A percentile compares a stretch with the other conserved stretches of the same genome.
Evolutionary conservation across 2,113 vertebrate species (phyloP).

Genomic region (Calypte anna): DNA sequence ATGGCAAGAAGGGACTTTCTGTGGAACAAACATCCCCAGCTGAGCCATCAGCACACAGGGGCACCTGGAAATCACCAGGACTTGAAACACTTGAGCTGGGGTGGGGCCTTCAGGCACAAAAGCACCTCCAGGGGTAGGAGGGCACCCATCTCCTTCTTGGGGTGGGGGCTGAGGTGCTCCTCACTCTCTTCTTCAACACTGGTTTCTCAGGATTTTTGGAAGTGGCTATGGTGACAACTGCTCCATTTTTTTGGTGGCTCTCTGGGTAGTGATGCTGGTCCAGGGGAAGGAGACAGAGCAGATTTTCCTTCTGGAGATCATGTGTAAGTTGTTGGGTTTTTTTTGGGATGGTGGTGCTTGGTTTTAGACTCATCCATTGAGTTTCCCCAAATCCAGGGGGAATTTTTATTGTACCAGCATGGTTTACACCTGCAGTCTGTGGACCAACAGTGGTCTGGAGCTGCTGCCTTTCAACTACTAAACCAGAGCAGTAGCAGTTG

Average conservation of each 20-base stretch:
- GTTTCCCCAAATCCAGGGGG: background rate
- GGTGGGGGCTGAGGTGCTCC: rapidly evolving
- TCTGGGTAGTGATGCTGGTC: background rate
- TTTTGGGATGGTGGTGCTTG: background rate
- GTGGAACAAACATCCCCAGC: background rate
- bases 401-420: background rate
- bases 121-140: rapidly evolving
- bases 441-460: background rate
- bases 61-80: background rate
- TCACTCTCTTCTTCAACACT: background rate
- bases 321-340: background rate
- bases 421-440: background rate
- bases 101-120: background rate
- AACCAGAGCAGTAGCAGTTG: background rate
- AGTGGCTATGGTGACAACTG: background rate
- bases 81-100: background rate
- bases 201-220: background rate
- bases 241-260: background rate
- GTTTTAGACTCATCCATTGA: background rate
- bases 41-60: background rate
- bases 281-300: background rate
- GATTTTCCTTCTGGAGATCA: background rate
- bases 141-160: rapidly evolving
- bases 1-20: background rate
- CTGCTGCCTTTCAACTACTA: background rate